Evolutionary conservation across 2,888 invertebrate species (phyloP).

Genomic region (Crocallis elinguaria): DNA sequence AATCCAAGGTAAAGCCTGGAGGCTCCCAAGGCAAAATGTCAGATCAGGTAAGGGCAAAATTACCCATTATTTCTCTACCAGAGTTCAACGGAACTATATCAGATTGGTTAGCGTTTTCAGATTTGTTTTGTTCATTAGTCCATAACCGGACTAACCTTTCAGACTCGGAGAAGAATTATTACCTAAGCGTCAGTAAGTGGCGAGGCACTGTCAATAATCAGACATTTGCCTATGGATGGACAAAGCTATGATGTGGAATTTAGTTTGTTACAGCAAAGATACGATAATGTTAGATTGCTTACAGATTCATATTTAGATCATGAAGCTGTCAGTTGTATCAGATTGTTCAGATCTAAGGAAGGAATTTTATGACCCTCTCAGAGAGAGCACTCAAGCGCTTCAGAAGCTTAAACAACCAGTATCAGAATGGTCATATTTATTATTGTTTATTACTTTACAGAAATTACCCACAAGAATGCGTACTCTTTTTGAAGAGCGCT

Average conservation of each 20-base stretch:
- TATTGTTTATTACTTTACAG: not conserved
- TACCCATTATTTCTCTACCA: not conserved
- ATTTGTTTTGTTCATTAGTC: slow-evolving; percentile 3
- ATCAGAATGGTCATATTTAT: not conserved
- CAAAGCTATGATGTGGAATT: not conserved
- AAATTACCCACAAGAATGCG: not conserved
- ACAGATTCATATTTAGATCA: not conserved
- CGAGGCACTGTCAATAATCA: not conserved
- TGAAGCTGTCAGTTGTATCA: too few relatives aligned
- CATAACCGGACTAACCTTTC: not conserved
- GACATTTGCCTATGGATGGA: slow-evolving; percentile 2
- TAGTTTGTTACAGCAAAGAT: not conserved
- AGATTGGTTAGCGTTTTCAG: not conserved
- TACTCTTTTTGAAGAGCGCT: not conserved
- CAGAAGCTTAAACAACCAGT: not conserved
- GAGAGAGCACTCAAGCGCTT: not conserved
- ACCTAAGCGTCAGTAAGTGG: slow-evolving; percentile 1
- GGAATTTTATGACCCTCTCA: not conserved
- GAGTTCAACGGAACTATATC: not conserved
- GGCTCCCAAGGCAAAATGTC: too few relatives aligned
- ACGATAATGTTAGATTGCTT: not conserved
- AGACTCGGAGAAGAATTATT: slow-evolving; percentile 4
- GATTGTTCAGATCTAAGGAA: not conserved
- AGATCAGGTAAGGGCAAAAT: slow-evolving; percentile 2
- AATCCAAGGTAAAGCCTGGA: not conserved